A percentile compares a stretch with the other conserved stretches of the same genome.
These are phyloP conservation scores for Carettochelys insculpta DNA, from an alignment of 2,113 vertebrate species.

Conservation along the genomic window DNA sequence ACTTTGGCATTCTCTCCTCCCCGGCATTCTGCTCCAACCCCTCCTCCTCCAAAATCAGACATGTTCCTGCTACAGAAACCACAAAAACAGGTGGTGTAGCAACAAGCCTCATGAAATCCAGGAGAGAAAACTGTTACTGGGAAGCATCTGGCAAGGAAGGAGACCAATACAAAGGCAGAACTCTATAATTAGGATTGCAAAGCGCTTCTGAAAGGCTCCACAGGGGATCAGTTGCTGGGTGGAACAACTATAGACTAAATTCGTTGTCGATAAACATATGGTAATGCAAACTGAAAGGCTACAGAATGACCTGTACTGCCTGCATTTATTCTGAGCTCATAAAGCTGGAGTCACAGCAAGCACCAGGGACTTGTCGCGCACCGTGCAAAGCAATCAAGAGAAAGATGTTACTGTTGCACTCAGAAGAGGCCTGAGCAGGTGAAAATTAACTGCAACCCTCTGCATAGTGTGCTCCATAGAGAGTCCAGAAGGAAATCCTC, in stretches of 20 bases:
- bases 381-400: not conserved
- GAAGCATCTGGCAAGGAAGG: not conserved
- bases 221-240: not conserved
- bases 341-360: not conserved
- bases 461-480: not conserved
- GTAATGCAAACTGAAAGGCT: not conserved
- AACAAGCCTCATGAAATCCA: not conserved
- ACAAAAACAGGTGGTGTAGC: not conserved
- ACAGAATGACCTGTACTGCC: not conserved
- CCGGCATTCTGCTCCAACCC: no score
- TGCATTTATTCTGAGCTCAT: not conserved
- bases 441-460: not conserved
- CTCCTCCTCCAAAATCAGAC: not conserved
- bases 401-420: not conserved
- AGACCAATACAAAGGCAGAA: not conserved
- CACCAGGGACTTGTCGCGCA: not conserved
- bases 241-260: not conserved
- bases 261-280: not conserved
- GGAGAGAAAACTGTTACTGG: not conserved
- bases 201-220: not conserved
- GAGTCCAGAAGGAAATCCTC: not conserved
- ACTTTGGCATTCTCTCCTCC: no score
- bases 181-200: not conserved
- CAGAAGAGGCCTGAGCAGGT: not conserved
- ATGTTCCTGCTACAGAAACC: not conserved